Base-by-base conservation (phyloP, 2,113 vertebrate species). In the Spea bombifrons region DNA sequence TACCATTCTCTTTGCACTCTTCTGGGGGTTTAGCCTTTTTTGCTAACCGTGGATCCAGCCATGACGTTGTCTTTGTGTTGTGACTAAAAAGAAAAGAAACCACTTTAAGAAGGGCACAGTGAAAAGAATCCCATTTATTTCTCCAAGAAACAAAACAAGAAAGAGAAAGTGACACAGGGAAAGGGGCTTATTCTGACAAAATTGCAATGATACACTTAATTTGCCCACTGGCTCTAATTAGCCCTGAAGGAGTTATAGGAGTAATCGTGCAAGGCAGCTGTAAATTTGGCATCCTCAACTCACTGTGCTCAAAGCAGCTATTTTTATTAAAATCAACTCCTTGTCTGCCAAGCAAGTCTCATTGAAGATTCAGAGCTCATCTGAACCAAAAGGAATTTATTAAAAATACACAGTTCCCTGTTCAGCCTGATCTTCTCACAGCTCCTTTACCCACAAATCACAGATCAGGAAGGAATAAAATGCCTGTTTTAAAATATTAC, bases 31-130 rank as follows among this genome's bases (percentile, higher is more conserved):
- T 99, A 86, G 97, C 96, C 93, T 97, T 98, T 94, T 98, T 98
- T 88, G 97, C 97, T 85, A 98, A 94, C 88, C 97, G 94, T 82
- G 97, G 97, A 94, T 99, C 97, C 91, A 99, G 93, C 97, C 97
- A 99, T 91, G 97, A 99, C 87, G 97, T 99, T 84, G 97, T 99
- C 95, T 99, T 99, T 92, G 96, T 98, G 94, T 99, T 98, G 94
- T 99, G 97, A 93, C 97, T 99, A 93, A 91, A 94, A 91, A 91
- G 92, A 92, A 89, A 92, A 92, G 90, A 93, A 88, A 93, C 88
- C 87, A 90, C 90, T 92, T 91, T 92, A 86, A 93, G 92, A 87
- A 92, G 92, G 92, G 88, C 90, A 93, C 91, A 87, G 87, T 90
- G 83, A 89, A 88, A 89, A 85, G 88, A 90, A 89, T 88, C 90